Evolutionary conservation across 2,888 invertebrate species (phyloP).

Genomic region (Anthophora plumipes): DNA sequence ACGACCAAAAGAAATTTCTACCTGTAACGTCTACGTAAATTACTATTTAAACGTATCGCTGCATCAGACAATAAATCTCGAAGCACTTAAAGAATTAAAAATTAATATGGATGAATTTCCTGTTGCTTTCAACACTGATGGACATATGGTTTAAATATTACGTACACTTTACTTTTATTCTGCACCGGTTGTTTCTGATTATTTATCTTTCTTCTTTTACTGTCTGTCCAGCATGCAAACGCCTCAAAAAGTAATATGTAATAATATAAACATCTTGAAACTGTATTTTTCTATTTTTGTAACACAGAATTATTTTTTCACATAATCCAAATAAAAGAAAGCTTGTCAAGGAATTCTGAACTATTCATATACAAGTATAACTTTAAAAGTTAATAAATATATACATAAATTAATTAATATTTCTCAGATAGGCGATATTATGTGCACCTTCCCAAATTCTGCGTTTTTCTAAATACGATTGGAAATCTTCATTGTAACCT

Average conservation of each 20-base stretch:
- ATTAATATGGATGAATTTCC: conserved; percentile 51
- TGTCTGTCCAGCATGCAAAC: not conserved
- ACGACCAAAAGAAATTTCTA: conserved; percentile 32
- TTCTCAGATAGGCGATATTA: too few species aligned
- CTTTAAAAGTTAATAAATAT: too few species aligned
- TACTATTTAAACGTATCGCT: conserved; percentile 62
- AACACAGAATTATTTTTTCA: too few species aligned
- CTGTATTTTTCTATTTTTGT: too few species aligned
- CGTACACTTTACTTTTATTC: not conserved
- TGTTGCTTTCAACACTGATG: conserved; percentile 50
- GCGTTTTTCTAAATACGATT: too few species aligned
- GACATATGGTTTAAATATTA: conserved; percentile 37
- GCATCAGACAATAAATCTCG: conserved; percentile 54
- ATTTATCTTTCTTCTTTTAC: conserved; percentile 19
- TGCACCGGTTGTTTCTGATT: not conserved
- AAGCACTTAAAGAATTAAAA: conserved; percentile 75
- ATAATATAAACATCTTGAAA: not conserved
- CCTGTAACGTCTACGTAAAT: conserved; percentile 62
- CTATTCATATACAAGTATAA: too few species aligned
- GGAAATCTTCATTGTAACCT: too few species aligned
- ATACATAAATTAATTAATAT: too few species aligned
- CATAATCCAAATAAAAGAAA: too few species aligned
- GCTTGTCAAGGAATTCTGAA: too few species aligned
- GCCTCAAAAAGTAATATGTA: not conserved
- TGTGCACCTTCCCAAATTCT: too few species aligned